Evolutionary conservation across 1,140 invertebrate genomes (phyloP).

Genomic region (Antheraea pernyi): DNA sequence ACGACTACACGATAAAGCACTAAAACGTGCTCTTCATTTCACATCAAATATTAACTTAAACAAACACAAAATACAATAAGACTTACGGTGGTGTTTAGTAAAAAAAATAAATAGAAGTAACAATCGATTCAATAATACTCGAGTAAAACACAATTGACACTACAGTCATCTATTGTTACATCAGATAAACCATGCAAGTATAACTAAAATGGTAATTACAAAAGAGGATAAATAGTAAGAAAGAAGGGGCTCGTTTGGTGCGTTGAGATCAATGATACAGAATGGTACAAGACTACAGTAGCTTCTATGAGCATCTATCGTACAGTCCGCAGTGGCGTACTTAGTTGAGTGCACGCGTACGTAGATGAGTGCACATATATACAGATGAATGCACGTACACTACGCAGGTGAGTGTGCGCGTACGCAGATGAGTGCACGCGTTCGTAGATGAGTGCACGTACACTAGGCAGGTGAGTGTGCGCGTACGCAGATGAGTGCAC

Average conservation of each 20-base stretch:
- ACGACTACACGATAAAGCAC: slow-evolving; percentile 44
- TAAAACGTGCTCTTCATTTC: slow-evolving; percentile 61
- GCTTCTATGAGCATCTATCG: too few relatives aligned
- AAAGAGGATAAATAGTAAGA: slow-evolving; percentile 28
- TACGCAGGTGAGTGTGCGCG: too few relatives aligned
- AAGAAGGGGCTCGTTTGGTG: slow-evolving; percentile 49
- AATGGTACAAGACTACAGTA: background rate
- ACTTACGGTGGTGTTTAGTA: slow-evolving; percentile 22
- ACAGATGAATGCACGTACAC: too few relatives aligned
- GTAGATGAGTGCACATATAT: too few relatives aligned
- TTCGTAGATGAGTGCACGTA: too few relatives aligned
- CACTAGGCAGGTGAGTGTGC: too few relatives aligned
- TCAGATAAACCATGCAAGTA: slow-evolving; percentile 12
- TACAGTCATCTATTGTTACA: background rate
- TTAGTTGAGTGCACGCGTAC: too few relatives aligned
- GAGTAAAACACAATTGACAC: background rate
- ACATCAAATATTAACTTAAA: slow-evolving; percentile 9
- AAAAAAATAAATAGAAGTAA: slow-evolving; percentile 13
- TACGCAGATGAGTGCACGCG: too few relatives aligned
- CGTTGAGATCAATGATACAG: slow-evolving; percentile 61
- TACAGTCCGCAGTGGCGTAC: too few relatives aligned
- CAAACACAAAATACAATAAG: slow-evolving; percentile 3
- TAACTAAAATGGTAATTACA: slow-evolving; percentile 33
- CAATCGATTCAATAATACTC: background rate
- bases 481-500: too few relatives aligned